phyloP scores from a whole-genome alignment of 2,888 invertebrate genomes.

The Agonum fuliginosum region DNA sequence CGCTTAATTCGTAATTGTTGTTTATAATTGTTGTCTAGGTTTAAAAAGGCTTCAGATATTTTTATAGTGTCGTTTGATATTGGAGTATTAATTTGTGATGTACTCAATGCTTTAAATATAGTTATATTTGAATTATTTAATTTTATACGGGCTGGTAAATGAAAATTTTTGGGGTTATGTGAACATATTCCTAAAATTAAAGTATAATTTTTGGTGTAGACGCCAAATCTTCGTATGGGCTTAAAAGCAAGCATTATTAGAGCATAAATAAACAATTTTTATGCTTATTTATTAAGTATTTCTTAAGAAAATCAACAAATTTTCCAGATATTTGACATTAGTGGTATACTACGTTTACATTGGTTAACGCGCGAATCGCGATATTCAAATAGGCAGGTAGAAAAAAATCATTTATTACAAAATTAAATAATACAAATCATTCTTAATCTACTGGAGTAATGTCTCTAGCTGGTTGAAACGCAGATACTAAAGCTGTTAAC shows the following conservation, averaged over 20 bases:
- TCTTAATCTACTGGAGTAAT: constrained; percentile 69
- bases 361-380: background rate
- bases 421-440: constrained; percentile 13
- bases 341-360: background rate
- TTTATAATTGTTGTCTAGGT: constrained; percentile 46
- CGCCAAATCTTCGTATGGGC: constrained; percentile 6
- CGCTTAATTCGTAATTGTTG: constrained; percentile 47
- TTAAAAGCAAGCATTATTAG: constrained; percentile 32
- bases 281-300: background rate
- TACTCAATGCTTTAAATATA: background rate
- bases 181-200: constrained; percentile 1
- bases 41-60: constrained; percentile 43
- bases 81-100: background rate
- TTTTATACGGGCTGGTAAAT: constrained; percentile 4
- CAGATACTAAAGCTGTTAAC: constrained; percentile 90
- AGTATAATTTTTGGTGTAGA: background rate
- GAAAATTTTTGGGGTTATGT: constrained; percentile 38
- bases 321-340: background rate
- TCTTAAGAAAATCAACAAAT: background rate
- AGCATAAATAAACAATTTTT: background rate
- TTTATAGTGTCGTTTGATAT: background rate
- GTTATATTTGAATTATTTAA: background rate
- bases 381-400: background rate
- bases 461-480: constrained; percentile 87
- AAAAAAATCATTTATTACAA: constrained; percentile 30